phyloP scores from a whole-genome alignment of 1,140 invertebrate genomes.

The Pseudachorutes palmiensis region DNA sequence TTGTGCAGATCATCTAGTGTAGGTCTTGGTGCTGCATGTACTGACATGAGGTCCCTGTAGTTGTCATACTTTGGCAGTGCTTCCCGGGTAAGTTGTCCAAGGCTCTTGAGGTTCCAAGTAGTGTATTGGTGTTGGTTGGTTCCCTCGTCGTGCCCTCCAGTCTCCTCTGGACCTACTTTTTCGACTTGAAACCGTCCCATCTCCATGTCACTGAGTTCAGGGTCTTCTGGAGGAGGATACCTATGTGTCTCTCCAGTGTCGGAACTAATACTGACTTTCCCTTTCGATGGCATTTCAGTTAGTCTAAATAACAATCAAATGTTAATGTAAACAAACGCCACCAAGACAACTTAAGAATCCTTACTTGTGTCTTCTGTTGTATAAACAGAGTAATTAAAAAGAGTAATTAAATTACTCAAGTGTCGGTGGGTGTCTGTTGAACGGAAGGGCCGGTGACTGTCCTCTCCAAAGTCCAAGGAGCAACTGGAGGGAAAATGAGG shows the following conservation, averaged over 20 bases:
- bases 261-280: constrained; percentile 35
- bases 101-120: constrained; percentile 47
- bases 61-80: constrained; percentile 51
- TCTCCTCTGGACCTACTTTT: constrained; percentile 40
- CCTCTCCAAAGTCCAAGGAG: neutral
- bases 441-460: too few species aligned
- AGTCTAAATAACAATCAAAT: too few species aligned
- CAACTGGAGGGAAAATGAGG: too few species aligned
- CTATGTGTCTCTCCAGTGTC: constrained; percentile 13
- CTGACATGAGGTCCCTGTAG: constrained; percentile 51
- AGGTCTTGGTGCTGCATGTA: constrained; percentile 46
- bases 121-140: constrained; percentile 39
- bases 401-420: too few species aligned
- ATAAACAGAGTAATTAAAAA: too few species aligned
- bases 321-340: too few species aligned
- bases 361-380: too few species aligned
- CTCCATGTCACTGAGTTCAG: constrained; percentile 37
- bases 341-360: too few species aligned
- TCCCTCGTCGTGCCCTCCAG: constrained; percentile 15
- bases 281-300: constrained; percentile 21
- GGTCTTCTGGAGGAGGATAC: constrained; percentile 13
- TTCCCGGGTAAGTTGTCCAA: constrained; percentile 50
- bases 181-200: constrained; percentile 44
- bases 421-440: too few species aligned
- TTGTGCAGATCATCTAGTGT: constrained; percentile 54